Base-by-base conservation (phyloP, 1,140 invertebrate species). In the Phthorimaea operculella region DNA sequence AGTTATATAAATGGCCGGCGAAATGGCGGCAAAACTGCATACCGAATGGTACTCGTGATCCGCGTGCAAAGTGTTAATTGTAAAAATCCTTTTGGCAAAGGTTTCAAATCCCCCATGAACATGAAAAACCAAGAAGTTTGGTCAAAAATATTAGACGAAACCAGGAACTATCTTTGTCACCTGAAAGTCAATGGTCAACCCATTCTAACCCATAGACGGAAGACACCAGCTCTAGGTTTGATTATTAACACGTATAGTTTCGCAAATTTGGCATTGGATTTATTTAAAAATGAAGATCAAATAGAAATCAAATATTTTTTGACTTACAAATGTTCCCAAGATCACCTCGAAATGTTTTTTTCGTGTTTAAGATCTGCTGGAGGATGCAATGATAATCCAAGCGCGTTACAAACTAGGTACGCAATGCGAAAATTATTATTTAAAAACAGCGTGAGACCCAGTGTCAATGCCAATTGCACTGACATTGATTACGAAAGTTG, bases 311-410 rank as follows among this genome's bases (percentile, higher is more conserved):
- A 60, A 45, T 75, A 71, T 56, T 62, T n/a, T 73, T 56, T 75
- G 14, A 59, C 68, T 6, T 75, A 67, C 54, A 74, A 74, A 56
- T 63, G 50, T 50, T 67, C 62, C 0, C 66, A 73, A 59, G 69
- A 70, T 56, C 57, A 72, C 54, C 36, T 76, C 33, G 68, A 75
- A 59, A 57, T 72, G 39, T 70, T 68, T 74, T n/a, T n/a, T 68
- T 68, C 61, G 9, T 68, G 62, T 28, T 53, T 76, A 1, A 42
- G 72, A 55, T 33, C 49, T 8, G 10, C 34, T 33, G 60, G 69
- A 53, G 63, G 62, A 4, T 34, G 34, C 14, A 66, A 64, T 54
- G 58, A 68, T 42, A 74, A 74, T 49, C 70, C 64, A 7, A 70
- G 47, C 56, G 34, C 60, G 8, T 48, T 66, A 9, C 58, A 71